Percentiles rank a stretch among this genome's conserved stretches.
phyloP scores from a whole-genome alignment of 1,140 invertebrate species.

The Venustaconcha ellipsiformis region DNA sequence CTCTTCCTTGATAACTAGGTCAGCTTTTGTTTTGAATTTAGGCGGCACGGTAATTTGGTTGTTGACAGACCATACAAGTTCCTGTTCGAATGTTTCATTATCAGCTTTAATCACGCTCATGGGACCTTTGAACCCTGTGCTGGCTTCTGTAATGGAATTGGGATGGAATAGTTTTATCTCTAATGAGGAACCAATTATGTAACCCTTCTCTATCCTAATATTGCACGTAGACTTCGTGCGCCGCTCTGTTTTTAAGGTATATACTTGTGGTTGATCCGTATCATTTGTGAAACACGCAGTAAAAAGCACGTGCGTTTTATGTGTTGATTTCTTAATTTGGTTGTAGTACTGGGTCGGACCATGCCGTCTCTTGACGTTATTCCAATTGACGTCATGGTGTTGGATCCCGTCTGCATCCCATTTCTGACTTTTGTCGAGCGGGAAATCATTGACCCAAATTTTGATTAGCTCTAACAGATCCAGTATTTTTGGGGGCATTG shows the following conservation, averaged over 20 bases:
- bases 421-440: slow-evolving; percentile 44
- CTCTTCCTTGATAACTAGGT: slow-evolving; percentile 71
- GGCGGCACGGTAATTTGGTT: slow-evolving; percentile 69
- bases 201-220: slow-evolving; percentile 46
- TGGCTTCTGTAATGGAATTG: slow-evolving; percentile 69
- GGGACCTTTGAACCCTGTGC: slow-evolving; percentile 71
- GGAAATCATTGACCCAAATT: slow-evolving; percentile 46
- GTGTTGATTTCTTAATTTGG: slow-evolving; percentile 38
- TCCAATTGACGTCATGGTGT: slow-evolving; percentile 51
- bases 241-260: slow-evolving; percentile 57
- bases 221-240: slow-evolving; percentile 57
- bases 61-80: slow-evolving; percentile 71
- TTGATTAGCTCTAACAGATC: slow-evolving; percentile 55
- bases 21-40: slow-evolving; percentile 67
- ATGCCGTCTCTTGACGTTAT: slow-evolving; percentile 42
- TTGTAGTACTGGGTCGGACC: slow-evolving; percentile 51
- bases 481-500: slow-evolving; percentile 47
- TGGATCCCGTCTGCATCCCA: slow-evolving; percentile 55
- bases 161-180: slow-evolving; percentile 55
- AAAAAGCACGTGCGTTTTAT: slow-evolving; percentile 57
- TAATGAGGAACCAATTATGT: slow-evolving; percentile 47
- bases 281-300: slow-evolving; percentile 58
- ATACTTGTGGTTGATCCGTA: slow-evolving; percentile 51
- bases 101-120: slow-evolving; percentile 66
- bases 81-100: slow-evolving; percentile 69